Evolutionary conservation across 2,888 invertebrate genomes (phyloP).

Genomic region (Adela reaumurella): DNA sequence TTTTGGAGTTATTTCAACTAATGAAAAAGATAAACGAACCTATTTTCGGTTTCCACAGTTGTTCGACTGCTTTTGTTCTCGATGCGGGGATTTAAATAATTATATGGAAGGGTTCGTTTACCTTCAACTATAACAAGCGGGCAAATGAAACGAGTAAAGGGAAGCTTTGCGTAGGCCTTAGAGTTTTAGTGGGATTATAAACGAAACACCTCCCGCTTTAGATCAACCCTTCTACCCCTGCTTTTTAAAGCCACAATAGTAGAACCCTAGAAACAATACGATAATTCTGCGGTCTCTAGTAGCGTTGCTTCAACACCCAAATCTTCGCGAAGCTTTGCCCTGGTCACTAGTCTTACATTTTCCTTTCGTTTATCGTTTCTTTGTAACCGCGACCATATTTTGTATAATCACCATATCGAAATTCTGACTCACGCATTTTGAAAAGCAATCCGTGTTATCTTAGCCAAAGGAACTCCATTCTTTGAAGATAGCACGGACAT

Average conservation of each 20-base stretch:
- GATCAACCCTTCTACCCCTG: constrained; percentile 21
- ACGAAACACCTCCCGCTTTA: constrained; percentile 20
- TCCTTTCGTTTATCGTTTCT: constrained; percentile 14
- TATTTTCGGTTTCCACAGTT: too few relatives aligned
- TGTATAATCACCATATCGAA: too few relatives aligned
- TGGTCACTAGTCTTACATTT: constrained; percentile 10
- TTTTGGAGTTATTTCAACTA: too few relatives aligned
- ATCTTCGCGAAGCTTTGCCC: constrained; percentile 35
- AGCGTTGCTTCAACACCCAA: constrained; percentile 25
- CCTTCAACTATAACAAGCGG: not conserved
- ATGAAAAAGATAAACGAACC: not conserved
- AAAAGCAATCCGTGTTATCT: too few relatives aligned
- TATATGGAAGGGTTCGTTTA: not conserved
- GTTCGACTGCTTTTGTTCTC: too few relatives aligned
- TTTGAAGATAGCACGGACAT: too few relatives aligned
- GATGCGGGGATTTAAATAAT: too few relatives aligned
- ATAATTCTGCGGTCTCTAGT: constrained; percentile 13
- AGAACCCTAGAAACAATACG: not conserved
- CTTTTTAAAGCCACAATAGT: not conserved
- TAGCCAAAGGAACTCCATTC: too few relatives aligned
- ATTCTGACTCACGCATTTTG: too few relatives aligned
- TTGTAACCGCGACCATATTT: constrained; percentile 7
- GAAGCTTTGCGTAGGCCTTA: constrained; percentile 39
- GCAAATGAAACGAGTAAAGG: constrained; percentile 14
- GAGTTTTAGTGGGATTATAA: not conserved